Conservation (phyloP, 2,113 vertebrate species). For the Aldabrachelys gigantea region DNA sequence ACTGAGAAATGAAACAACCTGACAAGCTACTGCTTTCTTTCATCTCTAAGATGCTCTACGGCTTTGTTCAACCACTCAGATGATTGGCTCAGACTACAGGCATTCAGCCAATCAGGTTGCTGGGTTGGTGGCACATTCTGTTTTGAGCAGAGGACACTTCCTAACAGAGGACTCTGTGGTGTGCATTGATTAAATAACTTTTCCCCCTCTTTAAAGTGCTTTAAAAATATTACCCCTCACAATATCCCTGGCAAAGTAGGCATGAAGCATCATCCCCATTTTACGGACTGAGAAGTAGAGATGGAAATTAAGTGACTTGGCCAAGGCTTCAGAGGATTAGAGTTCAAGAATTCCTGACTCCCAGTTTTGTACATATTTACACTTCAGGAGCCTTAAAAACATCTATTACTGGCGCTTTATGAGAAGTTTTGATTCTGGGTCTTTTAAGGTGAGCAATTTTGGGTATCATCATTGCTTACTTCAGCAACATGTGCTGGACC, state of each 20-base stretch:
- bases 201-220: neutral
- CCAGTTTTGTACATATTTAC: neutral
- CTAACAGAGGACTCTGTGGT: neutral
- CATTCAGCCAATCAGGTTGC: neutral
- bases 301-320: neutral
- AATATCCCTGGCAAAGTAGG: rapidly evolving
- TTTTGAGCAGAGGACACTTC: neutral
- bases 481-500: neutral
- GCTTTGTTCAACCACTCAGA: constrained; percentile 25
- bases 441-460: neutral
- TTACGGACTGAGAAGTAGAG: rapidly evolving
- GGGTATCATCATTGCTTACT: neutral
- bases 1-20: constrained; percentile 42
- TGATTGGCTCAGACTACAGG: neutral
- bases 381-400: neutral
- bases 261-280: neutral
- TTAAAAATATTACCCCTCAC: rapidly evolving
- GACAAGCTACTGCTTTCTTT: neutral
- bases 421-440: neutral
- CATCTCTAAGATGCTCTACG: constrained; percentile 22
- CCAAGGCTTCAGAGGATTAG: neutral
- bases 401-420: neutral
- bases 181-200: neutral
- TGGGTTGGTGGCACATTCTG: rapidly evolving
- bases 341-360: neutral